Evolutionary conservation across 2,797 vertebrate species (phyloP).

Genomic region (Esox lucius): DNA sequence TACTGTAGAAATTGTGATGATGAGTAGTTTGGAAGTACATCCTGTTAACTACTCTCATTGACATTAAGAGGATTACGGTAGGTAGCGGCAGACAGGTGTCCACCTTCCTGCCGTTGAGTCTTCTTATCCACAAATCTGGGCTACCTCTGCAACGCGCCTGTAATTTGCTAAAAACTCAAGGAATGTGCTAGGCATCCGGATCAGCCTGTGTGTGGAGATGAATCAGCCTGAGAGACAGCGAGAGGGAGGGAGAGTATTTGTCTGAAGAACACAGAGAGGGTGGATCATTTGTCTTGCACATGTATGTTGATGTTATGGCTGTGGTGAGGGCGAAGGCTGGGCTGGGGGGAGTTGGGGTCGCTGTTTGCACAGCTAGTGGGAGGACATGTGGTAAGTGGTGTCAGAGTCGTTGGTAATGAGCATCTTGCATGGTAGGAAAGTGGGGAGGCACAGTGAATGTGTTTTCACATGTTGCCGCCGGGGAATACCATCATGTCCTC

Average conservation of each 20-base stretch:
- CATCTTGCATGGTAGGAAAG: constrained; percentile 44
- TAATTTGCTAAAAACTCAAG: constrained; percentile 75
- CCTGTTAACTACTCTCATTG: constrained; percentile 77
- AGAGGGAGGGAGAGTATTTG: constrained; percentile 72
- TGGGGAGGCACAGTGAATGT: constrained; percentile 49
- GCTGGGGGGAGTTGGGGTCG: constrained; percentile 48
- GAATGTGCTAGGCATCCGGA: constrained; percentile 52
- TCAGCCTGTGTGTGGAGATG: constrained; percentile 59
- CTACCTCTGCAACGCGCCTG: constrained; percentile 63
- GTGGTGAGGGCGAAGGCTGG: constrained; percentile 16
- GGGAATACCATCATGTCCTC: constrained; percentile 29
- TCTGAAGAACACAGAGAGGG: constrained; percentile 72
- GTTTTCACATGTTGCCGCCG: constrained; percentile 51
- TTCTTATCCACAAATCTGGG: constrained; percentile 71
- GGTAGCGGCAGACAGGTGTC: constrained; percentile 74
- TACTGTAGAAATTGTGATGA: constrained; percentile 72
- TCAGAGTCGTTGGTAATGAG: constrained; percentile 47
- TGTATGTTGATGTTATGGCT: constrained; percentile 64
- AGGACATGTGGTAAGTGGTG: constrained; percentile 56
- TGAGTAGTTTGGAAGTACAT: constrained; percentile 78
- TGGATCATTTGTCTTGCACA: constrained; percentile 76
- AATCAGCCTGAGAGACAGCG: constrained; percentile 62
- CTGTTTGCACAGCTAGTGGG: constrained; percentile 40
- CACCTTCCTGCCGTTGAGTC: constrained; percentile 75
- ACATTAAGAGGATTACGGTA: constrained; percentile 81